phyloP scores from a whole-genome alignment of 2,113 vertebrate species.

The Neodontobutis hainanensis region DNA sequence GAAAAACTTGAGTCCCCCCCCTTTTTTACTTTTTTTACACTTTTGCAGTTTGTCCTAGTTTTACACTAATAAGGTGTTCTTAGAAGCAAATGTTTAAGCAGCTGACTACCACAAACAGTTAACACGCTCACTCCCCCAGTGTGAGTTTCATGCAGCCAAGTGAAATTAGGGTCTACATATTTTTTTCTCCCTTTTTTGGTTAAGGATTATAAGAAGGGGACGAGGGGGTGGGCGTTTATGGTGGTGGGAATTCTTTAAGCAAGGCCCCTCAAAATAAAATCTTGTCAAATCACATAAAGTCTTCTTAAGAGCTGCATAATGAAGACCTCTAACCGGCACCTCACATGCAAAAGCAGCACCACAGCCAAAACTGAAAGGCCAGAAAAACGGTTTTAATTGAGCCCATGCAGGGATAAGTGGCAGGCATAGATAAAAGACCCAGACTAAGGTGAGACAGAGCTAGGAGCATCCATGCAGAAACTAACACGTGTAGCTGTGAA shows the following conservation, averaged over 20 bases:
- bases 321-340: conserved; percentile 60
- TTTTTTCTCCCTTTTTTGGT: conserved; percentile 70
- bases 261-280: conserved; percentile 69
- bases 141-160: conserved; percentile 58
- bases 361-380: conserved; percentile 32
- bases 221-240: background rate
- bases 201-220: conserved; percentile 63
- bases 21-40: conserved; percentile 14
- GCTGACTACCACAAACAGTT: conserved; percentile 53
- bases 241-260: conserved; percentile 59
- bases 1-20: conserved; percentile 36
- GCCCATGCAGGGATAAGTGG: conserved; percentile 59
- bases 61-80: background rate
- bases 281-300: conserved; percentile 77
- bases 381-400: conserved; percentile 69
- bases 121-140: conserved; percentile 41
- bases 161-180: conserved; percentile 72
- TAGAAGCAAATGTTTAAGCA: background rate
- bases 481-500: conserved; percentile 1
- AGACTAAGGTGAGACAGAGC: background rate
- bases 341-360: conserved; percentile 49
- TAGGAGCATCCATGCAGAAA: background rate
- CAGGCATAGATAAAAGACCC: conserved; percentile 4
- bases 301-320: conserved; percentile 64
- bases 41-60: conserved; percentile 1